Evolutionary conservation across 2,113 vertebrate genomes (phyloP).

Genomic region (Axis porcinus): DNA sequence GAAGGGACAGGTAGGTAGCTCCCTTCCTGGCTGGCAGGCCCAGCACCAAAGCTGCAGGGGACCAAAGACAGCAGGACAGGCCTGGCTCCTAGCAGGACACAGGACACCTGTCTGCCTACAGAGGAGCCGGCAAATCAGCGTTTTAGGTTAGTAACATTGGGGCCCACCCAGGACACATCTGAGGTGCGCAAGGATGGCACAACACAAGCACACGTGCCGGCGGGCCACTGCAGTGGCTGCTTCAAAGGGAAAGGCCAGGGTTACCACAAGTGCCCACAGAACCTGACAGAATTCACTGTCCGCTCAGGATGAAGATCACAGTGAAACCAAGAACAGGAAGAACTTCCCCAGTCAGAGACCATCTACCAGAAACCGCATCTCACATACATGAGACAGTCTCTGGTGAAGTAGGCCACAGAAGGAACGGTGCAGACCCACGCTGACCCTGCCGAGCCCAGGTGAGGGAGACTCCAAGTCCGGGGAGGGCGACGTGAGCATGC

Average conservation of each 20-base stretch:
- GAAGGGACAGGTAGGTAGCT: background rate
- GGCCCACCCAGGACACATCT: background rate
- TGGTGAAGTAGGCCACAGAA: background rate
- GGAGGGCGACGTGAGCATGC: fast-evolving
- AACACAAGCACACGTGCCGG: fast-evolving
- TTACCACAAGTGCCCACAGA: background rate
- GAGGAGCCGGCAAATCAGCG: background rate
- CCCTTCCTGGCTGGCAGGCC: background rate
- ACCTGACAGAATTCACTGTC: background rate
- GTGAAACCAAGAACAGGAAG: fast-evolving
- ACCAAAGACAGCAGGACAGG: background rate
- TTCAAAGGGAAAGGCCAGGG: background rate
- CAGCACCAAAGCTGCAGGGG: background rate
- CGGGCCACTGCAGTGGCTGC: fast-evolving
- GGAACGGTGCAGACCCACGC: fast-evolving
- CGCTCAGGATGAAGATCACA: background rate
- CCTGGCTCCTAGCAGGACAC: too few relatives aligned
- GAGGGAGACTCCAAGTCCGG: fast-evolving
- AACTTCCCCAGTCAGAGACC: background rate
- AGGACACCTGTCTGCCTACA: background rate
- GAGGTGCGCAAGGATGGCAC: background rate
- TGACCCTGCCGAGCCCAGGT: too few relatives aligned
- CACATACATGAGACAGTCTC: background rate
- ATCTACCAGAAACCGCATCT: background rate
- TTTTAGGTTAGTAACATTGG: too few relatives aligned